Evolutionary conservation across 2,888 invertebrate species (phyloP).

Genomic region (Malthinus seriepunctatus): DNA sequence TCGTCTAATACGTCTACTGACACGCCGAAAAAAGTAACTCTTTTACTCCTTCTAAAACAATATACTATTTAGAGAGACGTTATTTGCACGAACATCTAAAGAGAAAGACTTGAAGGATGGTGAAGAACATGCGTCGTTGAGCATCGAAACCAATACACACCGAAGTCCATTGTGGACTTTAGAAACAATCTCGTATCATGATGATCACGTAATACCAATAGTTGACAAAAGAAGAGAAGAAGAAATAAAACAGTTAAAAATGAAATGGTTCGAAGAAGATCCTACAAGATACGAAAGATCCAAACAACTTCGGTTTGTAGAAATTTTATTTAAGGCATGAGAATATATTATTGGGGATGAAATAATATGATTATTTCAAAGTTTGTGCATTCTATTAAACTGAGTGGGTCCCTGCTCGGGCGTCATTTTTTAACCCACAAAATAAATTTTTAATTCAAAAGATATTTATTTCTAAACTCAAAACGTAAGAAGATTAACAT

Average conservation of each 20-base stretch:
- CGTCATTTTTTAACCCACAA: too few species aligned
- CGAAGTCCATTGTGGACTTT: slow-evolving; percentile 41
- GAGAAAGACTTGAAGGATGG: background rate
- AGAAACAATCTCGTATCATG: slow-evolving; percentile 34
- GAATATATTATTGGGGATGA: too few species aligned
- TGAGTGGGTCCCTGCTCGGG: too few species aligned
- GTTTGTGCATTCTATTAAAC: too few species aligned
- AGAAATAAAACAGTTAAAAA: slow-evolving; percentile 41
- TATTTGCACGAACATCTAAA: background rate
- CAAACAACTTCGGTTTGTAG: slow-evolving; percentile 37
- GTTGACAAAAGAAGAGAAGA: slow-evolving; percentile 37
- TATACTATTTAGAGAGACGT: background rate
- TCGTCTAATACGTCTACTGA: too few species aligned
- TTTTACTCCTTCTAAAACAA: too few species aligned
- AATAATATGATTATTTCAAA: too few species aligned
- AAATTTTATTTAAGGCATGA: too few species aligned
- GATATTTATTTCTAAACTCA: too few species aligned
- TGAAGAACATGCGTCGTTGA: background rate
- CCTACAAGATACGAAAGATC: slow-evolving; percentile 37
- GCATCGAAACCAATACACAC: background rate
- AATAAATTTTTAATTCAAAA: too few species aligned
- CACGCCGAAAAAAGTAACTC: too few species aligned
- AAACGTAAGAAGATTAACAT: too few species aligned
- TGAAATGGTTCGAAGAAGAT: slow-evolving; percentile 40
- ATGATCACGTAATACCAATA: slow-evolving; percentile 30